phyloP scores from a whole-genome alignment of 2,797 vertebrate genomes.

The Acanthornis magna region DNA sequence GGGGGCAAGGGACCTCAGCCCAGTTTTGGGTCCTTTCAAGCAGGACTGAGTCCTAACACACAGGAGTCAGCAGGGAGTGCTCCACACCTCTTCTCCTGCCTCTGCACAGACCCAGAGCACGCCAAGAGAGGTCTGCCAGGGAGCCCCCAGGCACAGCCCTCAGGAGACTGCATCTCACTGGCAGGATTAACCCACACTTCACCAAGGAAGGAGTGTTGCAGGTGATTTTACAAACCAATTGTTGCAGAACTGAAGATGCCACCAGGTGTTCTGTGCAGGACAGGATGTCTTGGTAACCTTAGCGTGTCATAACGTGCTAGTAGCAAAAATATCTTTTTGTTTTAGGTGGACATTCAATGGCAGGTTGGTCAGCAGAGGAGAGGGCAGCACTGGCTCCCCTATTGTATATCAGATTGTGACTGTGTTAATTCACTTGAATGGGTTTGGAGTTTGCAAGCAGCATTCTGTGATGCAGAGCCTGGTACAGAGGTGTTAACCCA shows the following conservation, averaged over 20 bases:
- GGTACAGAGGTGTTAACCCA: neutral
- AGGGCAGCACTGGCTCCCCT: neutral
- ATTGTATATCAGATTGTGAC: neutral
- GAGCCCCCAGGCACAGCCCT: neutral
- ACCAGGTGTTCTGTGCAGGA: neutral
- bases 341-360: neutral
- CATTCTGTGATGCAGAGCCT: neutral
- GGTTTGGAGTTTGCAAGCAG: neutral
- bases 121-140: neutral
- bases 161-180: neutral
- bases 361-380: neutral
- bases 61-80: neutral
- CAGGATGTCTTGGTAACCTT: neutral
- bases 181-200: neutral
- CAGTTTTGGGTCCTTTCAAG: neutral
- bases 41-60: neutral
- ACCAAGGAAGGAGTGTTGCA: rapidly evolving
- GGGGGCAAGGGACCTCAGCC: neutral
- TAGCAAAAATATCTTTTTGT: neutral
- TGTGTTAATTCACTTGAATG: neutral
- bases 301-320: rapidly evolving
- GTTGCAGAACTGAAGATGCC: neutral
- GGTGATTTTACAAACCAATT: neutral
- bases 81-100: neutral
- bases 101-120: neutral